Base-by-base conservation (phyloP, 2,797 vertebrate genomes). In the Todus mexicanus region DNA sequence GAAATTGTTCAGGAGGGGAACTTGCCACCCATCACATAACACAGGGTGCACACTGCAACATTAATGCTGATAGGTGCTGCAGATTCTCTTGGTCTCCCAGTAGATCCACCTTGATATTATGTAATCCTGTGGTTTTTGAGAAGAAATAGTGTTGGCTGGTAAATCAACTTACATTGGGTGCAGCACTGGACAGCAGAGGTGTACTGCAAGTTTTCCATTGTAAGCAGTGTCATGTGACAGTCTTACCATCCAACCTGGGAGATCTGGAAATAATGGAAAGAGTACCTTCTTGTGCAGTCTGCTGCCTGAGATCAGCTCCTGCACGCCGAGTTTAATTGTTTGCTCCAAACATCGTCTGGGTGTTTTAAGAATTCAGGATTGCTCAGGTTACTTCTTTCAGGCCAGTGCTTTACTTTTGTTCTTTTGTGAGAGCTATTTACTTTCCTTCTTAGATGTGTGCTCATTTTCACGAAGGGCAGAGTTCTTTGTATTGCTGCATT, bases 371-470 rank as follows among this genome's bases (percentile, higher is more conserved):
- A 89, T 87, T 92, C 64, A 38, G 61, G 25, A 64, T 82, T 89
- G 72, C 54, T 92, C 75, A 59, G 78, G 86, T 90, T 65, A 78
- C 40, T 89, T 89, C 61, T 94, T 95, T 83, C 75, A 31, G 69
- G 50, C 5, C 18, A 89, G 42, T 51, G 53, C 84, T 94, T 94
- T 94, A 74, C 45, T 90, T 94, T 48, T 84, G 48, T 84, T 91
- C 92, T 80, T 89, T 92, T 94, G 90, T 90, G 61, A 38, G 25
- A 95, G 47, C 33, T 94, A 83, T 96, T 96, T 96, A 78, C 87
- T 93, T 94, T 94, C 43, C 84, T 94, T 84, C 87, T 96, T 92
- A 85, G 84, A 60, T 90, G 93, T 85, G 65, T 94, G 81, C 90
- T 94, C 75, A 93, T 96, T 95, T 96, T 95, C 73, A 86, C 56